Evolutionary conservation across 53 echinoderm and acorn worm species (phyloP), one percentile per base, ranked within the genome.

Genomic region (Henricia sp.): DNA sequence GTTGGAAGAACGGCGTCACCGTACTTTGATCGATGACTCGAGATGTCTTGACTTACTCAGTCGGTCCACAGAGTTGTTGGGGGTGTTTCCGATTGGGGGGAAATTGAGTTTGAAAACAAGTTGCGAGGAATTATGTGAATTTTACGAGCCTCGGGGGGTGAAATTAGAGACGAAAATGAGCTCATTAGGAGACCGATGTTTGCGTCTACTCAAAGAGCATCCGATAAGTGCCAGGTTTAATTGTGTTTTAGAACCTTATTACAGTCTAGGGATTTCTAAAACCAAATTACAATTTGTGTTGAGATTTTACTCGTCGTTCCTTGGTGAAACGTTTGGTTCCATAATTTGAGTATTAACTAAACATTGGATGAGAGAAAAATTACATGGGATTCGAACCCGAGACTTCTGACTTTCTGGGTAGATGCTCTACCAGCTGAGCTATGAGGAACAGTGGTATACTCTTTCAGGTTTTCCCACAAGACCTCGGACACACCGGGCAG

Each of bases 41-140:
- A 38, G 28, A 38, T 19, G 4, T 8, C 39, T 10, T 16, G 39
- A 6, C 14, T 37, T 37, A 16, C 1, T 4, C 21, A 67, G 23
- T 67, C 39, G 28, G 27, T 60, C 62, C 33, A 14, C n/a, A 11
- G 39, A 16, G 13, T 6, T n/a, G 39, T 36, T 67, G 19, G 19
- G 21, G 67, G 39, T n/a, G n/a, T 60, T 60, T 60, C 62, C 62
- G 30, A n/a, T n/a, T n/a, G 29, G 33, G 62, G 1, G 62, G 62
- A 67, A 67, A 67, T 67, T 67, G 67, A 67, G 8, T 37, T 29
- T 67, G 39, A 67, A 67, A 67, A 67, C 67, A 67, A 38, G 37
- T 67, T 37, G 33, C 29, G 24, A 60, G 62, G 16, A 60, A 60
- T 60, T 13, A 60, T 32, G 13, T 16, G 11, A 34, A 1, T 3